These are phyloP conservation scores for Pseudanteris insignis DNA, from an alignment of 2,888 invertebrate genomes.

Conservation along the genomic window DNA sequence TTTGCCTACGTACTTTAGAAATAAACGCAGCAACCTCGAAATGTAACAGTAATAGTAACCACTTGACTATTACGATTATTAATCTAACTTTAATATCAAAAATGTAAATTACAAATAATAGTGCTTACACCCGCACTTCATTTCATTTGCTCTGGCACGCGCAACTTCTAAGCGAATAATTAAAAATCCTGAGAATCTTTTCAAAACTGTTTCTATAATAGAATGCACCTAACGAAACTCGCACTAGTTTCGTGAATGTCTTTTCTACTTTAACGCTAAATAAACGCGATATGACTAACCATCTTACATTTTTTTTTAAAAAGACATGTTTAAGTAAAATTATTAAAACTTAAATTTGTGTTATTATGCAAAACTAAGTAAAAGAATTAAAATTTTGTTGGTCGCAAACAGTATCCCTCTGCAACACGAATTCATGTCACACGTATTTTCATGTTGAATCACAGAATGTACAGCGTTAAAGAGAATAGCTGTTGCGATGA, in stretches of 20 bases:
- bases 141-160: neutral
- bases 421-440: conserved; percentile 31
- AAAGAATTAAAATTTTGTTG: conserved; percentile 18
- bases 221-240: conserved; percentile 16
- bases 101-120: conserved; percentile 46
- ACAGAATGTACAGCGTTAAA: conserved; percentile 43
- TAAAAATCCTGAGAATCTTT: conserved; percentile 40
- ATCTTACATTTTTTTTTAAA: no score
- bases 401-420: conserved; percentile 18
- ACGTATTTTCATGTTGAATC: conserved; percentile 39
- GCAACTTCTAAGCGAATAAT: conserved; percentile 27
- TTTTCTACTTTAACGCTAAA: no score
- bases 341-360: neutral
- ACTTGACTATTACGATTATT: conserved; percentile 38
- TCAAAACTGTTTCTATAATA: conserved; percentile 17
- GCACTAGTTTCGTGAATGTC: conserved; percentile 6
- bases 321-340: no score
- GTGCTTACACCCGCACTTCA: conserved; percentile 12
- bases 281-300: no score
- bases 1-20: conserved; percentile 36
- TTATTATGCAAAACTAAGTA: conserved; percentile 28
- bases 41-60: conserved; percentile 44
- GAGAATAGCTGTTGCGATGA: conserved; percentile 23
- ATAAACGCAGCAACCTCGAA: conserved; percentile 39
- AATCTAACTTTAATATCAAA: conserved; percentile 44